phyloP scores from a whole-genome alignment of 2,113 vertebrate species.

The Psittacus erithacus region DNA sequence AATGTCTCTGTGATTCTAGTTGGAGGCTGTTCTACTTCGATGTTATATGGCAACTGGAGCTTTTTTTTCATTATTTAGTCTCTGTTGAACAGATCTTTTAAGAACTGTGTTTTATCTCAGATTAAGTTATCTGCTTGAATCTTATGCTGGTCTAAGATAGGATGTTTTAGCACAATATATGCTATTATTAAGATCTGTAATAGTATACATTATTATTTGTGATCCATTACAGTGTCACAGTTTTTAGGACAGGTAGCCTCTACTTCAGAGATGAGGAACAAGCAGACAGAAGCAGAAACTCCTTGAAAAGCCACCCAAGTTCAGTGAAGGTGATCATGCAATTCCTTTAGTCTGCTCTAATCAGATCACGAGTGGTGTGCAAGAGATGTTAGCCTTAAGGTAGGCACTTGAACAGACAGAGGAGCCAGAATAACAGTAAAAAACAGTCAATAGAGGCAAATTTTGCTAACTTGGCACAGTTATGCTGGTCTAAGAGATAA shows the following conservation, averaged over 20 bases:
- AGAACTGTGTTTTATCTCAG: neutral
- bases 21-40: neutral
- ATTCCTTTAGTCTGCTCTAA: neutral
- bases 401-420: neutral
- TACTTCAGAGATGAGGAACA: neutral
- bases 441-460: neutral
- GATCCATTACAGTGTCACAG: neutral
- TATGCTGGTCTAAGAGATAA: neutral
- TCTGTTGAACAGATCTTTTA: neutral
- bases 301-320: neutral
- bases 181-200: neutral
- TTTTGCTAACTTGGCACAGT: neutral
- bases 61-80: neutral
- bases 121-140: neutral
- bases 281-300: neutral
- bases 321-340: neutral
- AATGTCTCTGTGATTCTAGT: neutral
- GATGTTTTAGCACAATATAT: neutral
- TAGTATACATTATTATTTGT: rapidly evolving
- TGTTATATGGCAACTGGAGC: neutral
- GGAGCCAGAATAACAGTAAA: neutral
- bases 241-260: neutral
- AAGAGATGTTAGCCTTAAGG: neutral
- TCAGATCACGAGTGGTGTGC: neutral
- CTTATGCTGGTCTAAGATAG: neutral